A percentile compares a stretch with the other conserved stretches of the same genome.
Evolutionary conservation across 2,113 vertebrate genomes (phyloP).

Genomic region (Neodontobutis hainanensis): DNA sequence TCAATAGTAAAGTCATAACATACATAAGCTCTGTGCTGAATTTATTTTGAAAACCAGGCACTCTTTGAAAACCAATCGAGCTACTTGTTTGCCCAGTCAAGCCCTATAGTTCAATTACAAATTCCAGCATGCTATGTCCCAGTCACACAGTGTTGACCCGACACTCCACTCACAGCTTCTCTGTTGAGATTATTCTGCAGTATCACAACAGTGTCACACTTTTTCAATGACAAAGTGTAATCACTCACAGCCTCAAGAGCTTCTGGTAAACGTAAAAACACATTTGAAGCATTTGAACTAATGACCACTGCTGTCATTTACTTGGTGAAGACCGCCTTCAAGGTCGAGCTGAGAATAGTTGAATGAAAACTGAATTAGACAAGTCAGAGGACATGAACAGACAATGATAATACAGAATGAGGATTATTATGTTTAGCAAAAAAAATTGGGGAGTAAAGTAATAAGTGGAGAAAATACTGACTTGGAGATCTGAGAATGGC

Average conservation of each 20-base stretch:
- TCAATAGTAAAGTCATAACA: too few relatives aligned
- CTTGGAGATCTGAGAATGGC: slow-evolving; percentile 23
- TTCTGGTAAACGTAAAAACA: background rate
- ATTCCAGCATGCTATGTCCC: too few relatives aligned
- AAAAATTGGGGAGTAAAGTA: background rate
- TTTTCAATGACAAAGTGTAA: background rate
- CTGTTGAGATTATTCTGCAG: background rate
- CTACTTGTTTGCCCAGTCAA: too few relatives aligned
- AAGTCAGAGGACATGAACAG: slow-evolving; percentile 4
- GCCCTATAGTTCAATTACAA: too few relatives aligned
- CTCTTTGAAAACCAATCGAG: too few relatives aligned
- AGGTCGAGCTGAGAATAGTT: background rate
- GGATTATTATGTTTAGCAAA: background rate
- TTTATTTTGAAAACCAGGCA: too few relatives aligned
- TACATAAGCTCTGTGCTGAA: too few relatives aligned
- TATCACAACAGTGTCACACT: background rate
- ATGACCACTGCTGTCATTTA: slow-evolving; percentile 4
- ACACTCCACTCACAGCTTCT: background rate
- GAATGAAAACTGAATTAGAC: background rate
- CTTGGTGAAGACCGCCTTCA: background rate
- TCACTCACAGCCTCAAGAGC: background rate
- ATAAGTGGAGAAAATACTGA: background rate
- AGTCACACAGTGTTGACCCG: background rate
- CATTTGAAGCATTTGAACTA: slow-evolving; percentile 3
- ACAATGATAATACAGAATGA: background rate